Conservation (phyloP, 2,888 invertebrate genomes). For the Oscheius sp. region DNA sequence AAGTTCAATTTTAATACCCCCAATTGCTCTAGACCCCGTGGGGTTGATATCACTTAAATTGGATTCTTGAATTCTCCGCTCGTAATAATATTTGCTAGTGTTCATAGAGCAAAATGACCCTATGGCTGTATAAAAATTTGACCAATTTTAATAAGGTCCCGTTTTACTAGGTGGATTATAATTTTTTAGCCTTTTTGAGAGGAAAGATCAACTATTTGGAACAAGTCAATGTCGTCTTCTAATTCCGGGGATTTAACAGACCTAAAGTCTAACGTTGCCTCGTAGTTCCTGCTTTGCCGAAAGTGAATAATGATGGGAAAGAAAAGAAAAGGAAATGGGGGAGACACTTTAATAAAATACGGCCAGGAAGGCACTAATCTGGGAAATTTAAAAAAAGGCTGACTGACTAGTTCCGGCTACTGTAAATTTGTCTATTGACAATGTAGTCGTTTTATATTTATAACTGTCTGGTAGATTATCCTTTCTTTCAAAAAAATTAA, state of each 20-base stretch:
- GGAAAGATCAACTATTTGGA: conserved; percentile 19
- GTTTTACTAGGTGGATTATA: background rate
- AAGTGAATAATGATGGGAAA: too few species aligned
- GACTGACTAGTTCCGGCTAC: too few species aligned
- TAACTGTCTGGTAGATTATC: background rate
- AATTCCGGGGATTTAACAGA: conserved; percentile 11
- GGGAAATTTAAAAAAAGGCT: too few species aligned
- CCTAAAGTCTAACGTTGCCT: conserved; percentile 19
- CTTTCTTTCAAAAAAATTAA: background rate
- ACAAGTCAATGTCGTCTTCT: conserved; percentile 1
- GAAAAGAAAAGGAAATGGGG: background rate
- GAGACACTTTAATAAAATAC: background rate
- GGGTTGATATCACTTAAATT: too few species aligned
- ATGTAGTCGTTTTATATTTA: background rate
- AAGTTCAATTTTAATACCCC: too few species aligned
- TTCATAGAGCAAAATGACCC: background rate
- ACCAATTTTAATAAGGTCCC: background rate
- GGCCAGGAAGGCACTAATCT: background rate
- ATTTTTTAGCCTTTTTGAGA: conserved; percentile 2
- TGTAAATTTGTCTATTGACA: too few species aligned
- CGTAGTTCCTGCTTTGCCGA: conserved; percentile 3
- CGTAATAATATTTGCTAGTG: background rate
- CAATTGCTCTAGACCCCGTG: too few species aligned
- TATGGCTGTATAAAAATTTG: too few species aligned
- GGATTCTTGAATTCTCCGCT: too few species aligned